phyloP scores from a whole-genome alignment of 1,140 invertebrate genomes.

The Pseudomyrmex dendroicus region DNA sequence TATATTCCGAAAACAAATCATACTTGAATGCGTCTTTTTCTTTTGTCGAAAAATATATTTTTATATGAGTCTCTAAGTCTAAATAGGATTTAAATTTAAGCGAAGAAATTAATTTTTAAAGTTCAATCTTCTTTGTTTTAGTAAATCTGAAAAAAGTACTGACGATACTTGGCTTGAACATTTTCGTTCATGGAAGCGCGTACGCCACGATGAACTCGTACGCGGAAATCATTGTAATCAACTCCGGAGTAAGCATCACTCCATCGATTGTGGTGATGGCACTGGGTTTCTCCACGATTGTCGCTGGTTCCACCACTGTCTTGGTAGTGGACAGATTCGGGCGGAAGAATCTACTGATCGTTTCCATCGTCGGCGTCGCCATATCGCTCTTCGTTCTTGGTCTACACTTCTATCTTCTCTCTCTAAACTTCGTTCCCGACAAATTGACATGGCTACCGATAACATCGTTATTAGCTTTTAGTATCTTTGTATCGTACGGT shows the following conservation, averaged over 20 bases:
- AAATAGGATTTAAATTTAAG: not conserved
- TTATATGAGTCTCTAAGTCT: not conserved
- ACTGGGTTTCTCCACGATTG: slow-evolving; percentile 75
- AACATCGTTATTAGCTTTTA: slow-evolving; percentile 73
- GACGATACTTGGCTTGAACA: slow-evolving; percentile 75
- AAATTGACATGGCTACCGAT: slow-evolving; percentile 83
- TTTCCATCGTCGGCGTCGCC: slow-evolving; percentile 75
- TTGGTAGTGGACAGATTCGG: slow-evolving; percentile 81
- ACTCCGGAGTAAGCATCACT: slow-evolving; percentile 69
- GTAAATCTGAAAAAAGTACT: slow-evolving; percentile 73
- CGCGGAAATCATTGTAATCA: slow-evolving; percentile 81
- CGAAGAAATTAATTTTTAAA: not conserved
- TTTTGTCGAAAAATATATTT: too few relatives aligned
- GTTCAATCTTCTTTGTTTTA: slow-evolving; percentile 60
- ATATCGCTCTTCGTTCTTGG: slow-evolving; percentile 80
- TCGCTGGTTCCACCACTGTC: slow-evolving; percentile 74
- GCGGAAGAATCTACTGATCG: slow-evolving; percentile 76
- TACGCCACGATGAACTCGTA: slow-evolving; percentile 79
- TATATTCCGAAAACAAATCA: not conserved
- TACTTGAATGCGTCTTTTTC: not conserved
- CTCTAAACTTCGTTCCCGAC: slow-evolving; percentile 63
- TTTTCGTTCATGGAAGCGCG: slow-evolving; percentile 77
- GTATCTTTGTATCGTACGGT: slow-evolving; percentile 78
- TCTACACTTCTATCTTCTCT: slow-evolving; percentile 82
- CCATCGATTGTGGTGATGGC: slow-evolving; percentile 79